Evolutionary conservation across 2,888 invertebrate genomes (phyloP).

Genomic region (Leptinotarsa peninsularis): DNA sequence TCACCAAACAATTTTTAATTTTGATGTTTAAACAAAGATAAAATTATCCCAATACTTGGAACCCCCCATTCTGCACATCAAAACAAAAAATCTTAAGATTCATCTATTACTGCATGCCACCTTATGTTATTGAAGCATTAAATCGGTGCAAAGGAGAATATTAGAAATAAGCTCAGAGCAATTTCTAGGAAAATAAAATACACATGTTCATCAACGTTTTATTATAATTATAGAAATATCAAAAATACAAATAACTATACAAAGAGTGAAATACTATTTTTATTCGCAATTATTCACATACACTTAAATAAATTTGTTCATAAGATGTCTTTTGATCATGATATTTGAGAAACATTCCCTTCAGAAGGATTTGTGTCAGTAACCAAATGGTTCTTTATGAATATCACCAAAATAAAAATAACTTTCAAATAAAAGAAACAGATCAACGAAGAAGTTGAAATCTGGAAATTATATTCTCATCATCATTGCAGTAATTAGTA

Average conservation of each 20-base stretch:
- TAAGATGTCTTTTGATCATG: background rate
- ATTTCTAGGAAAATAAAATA: conserved; percentile 50
- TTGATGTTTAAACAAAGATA: too few relatives aligned
- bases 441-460: too few relatives aligned
- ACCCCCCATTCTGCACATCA: too few relatives aligned
- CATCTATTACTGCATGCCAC: background rate
- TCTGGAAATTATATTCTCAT: too few relatives aligned
- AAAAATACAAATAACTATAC: background rate
- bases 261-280: background rate
- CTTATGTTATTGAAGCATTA: background rate
- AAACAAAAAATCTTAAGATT: too few relatives aligned
- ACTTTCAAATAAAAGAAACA: too few relatives aligned
- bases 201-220: conserved; percentile 57
- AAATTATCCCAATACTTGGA: too few relatives aligned
- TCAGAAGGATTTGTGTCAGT: too few relatives aligned
- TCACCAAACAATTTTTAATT: too few relatives aligned
- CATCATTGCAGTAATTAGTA: too few relatives aligned
- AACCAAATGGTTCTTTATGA: too few relatives aligned
- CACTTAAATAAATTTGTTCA: background rate
- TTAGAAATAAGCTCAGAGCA: conserved; percentile 18
- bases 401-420: too few relatives aligned
- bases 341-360: background rate
- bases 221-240: conserved; percentile 29
- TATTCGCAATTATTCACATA: background rate
- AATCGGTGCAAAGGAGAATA: conserved; percentile 8